A percentile compares a stretch with the other conserved stretches of the same genome.
phyloP scores from a whole-genome alignment of 2,888 invertebrate genomes.

The Thereva nobilitata region DNA sequence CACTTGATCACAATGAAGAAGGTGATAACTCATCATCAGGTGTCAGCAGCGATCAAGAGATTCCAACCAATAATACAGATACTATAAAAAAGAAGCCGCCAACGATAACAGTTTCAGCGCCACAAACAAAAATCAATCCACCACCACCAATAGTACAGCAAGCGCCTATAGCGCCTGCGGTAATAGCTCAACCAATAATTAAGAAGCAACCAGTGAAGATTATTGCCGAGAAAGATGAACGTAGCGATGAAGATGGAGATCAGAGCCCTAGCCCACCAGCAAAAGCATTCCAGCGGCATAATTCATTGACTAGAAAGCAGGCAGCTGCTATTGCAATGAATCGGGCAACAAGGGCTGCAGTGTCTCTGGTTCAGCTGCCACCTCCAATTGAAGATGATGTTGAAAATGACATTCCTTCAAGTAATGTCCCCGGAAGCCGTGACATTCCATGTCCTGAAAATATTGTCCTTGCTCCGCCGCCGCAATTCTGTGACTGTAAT shows the following conservation, averaged over 20 bases:
- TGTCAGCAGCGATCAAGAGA: constrained; percentile 84
- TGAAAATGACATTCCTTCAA: constrained; percentile 63
- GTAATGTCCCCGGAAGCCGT: constrained; percentile 44
- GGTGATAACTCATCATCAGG: constrained; percentile 88
- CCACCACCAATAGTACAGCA: constrained; percentile 40
- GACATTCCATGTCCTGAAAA: constrained; percentile 58
- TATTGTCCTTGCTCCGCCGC: constrained; percentile 80
- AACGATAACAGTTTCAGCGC: constrained; percentile 42
- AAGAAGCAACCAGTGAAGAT: constrained; percentile 19
- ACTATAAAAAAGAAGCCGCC: constrained; percentile 56
- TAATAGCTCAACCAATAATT: constrained; percentile 39
- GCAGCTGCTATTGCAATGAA: constrained; percentile 65
- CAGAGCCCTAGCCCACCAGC: constrained; percentile 59
- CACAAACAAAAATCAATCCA: constrained; percentile 51
- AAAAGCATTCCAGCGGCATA: constrained; percentile 65
- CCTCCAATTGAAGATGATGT: constrained; percentile 75
- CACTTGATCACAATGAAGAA: constrained; percentile 66
- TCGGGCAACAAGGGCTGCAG: constrained; percentile 68
- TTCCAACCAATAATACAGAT: constrained; percentile 62
- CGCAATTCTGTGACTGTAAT: constrained; percentile 82
- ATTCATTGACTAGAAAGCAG: constrained; percentile 65
- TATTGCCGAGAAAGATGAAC: constrained; percentile 52
- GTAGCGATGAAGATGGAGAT: constrained; percentile 53
- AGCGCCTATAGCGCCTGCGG: constrained; percentile 37
- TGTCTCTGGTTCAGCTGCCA: constrained; percentile 77